Base-by-base conservation (phyloP, 2,888 invertebrate genomes). In the Leucoptera coffeella region DNA sequence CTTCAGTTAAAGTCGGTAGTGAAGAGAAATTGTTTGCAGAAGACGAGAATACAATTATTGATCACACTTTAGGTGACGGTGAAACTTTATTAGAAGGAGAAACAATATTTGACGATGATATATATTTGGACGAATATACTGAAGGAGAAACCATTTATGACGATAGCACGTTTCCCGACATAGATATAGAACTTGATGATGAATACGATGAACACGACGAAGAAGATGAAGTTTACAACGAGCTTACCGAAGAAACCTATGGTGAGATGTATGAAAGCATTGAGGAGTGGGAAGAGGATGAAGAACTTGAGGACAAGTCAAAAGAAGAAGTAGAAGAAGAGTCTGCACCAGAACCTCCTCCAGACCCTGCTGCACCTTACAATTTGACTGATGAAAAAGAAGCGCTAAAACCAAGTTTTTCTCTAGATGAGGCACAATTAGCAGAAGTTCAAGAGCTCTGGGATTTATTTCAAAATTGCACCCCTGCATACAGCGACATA, bases 391-490 rank as follows among this genome's bases (percentile, higher is more conserved):
- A 65, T 30, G 61, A 61, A 4, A 41, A 44, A 31, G 67, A 67
- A 53, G 51, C 50, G 21, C 32, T 61, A 0, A 57, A 44, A 41
- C 47, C 50, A 13, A 50, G 50, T 4, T 69, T 55, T 39, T 39
- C 48, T 32, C 41, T 67, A 29, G 43, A 56, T 25, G 55, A 48
- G n/a, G 64, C 65, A 34, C 65, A 65, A 40, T 12, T 54, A 30
- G 52, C 51, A 17, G 67, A 69, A 50, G 47, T 62, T 4, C 60
- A 64, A 40, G 47, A 56, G 32, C 42, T 69, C 22, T 69, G 67
- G 67, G 57, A 51, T 11, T 0, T 45, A 4, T 69, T 43, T 42
- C 65, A 64, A 42, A 43, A 62, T 36, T 56, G 60, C 29, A 67
- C 58, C 12, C 67, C 67, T 13, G 59, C 56, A 1, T 69, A 69